phyloP scores from a whole-genome alignment of 1,140 invertebrate species.

The Zaprionus kolodkinae region DNA sequence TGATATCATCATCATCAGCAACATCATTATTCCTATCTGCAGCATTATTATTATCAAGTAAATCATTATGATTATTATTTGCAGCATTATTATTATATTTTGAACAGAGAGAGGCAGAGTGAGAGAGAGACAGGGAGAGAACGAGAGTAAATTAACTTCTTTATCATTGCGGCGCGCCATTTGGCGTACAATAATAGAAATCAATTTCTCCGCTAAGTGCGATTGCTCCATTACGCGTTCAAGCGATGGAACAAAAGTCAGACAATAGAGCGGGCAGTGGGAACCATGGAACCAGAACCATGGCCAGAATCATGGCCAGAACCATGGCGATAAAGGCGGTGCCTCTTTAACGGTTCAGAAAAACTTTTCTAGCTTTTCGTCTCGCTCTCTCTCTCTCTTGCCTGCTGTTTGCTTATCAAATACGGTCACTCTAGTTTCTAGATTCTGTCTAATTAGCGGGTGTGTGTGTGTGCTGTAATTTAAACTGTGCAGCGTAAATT shows the following conservation, averaged over 20 bases:
- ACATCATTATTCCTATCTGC: not conserved
- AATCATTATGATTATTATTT: not conserved
- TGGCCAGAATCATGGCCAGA: too few relatives aligned
- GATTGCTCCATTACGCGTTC: conserved; percentile 29
- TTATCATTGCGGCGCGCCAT: conserved; percentile 35
- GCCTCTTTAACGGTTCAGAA: not conserved
- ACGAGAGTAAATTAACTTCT: conserved; percentile 48
- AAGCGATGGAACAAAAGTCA: conserved; percentile 16
- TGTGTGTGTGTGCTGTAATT: not conserved
- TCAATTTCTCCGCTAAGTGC: conserved; percentile 39
- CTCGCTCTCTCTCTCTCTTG: too few relatives aligned
- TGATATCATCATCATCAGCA: conserved; percentile 17
- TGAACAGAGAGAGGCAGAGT: too few relatives aligned
- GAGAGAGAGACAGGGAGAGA: not conserved
- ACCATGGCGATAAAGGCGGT: too few relatives aligned
- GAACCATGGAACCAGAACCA: too few relatives aligned
- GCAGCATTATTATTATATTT: not conserved
- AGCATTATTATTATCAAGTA: not conserved
- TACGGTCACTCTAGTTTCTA: not conserved
- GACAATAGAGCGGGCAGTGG: conserved; percentile 2
- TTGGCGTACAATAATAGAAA: conserved; percentile 20
- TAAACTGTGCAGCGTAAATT: not conserved
- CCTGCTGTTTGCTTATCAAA: not conserved
- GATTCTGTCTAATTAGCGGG: not conserved
- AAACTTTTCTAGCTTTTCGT: not conserved